Percentiles rank a stretch among this genome's conserved stretches.
These are phyloP conservation scores for Cheilosia soror DNA, from an alignment of 2,888 invertebrate genomes.

Conservation along the genomic window DNA sequence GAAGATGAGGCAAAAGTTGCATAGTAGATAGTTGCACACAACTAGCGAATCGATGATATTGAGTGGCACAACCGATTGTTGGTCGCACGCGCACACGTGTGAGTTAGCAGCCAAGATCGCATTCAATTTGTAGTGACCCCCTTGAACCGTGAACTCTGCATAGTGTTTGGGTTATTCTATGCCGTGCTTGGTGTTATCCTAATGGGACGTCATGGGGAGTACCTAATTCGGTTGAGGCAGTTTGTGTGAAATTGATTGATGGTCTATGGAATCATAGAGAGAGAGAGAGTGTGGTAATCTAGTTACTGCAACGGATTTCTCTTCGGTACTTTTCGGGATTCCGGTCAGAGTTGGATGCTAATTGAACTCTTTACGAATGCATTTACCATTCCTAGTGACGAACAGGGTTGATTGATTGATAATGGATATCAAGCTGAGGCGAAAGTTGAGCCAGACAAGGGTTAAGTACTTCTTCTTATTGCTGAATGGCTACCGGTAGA, in stretches of 20 bases:
- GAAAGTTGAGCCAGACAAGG: constrained; percentile 3
- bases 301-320: constrained; percentile 45
- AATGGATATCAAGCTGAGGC: not conserved
- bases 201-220: constrained; percentile 63
- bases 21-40: constrained; percentile 20
- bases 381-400: constrained; percentile 4
- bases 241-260: constrained; percentile 73
- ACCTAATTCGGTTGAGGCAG: constrained; percentile 58
- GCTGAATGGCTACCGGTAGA: not conserved
- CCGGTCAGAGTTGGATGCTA: constrained; percentile 59
- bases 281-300: constrained; percentile 6
- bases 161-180: constrained; percentile 54
- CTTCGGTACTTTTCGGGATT: constrained; percentile 53
- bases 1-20: constrained; percentile 11
- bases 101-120: constrained; percentile 23
- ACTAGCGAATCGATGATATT: constrained; percentile 65
- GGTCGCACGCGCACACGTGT: constrained; percentile 43
- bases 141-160: constrained; percentile 63
- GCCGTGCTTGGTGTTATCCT: constrained; percentile 38
- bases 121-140: constrained; percentile 71
- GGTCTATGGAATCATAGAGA: constrained; percentile 11
- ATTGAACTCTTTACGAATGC: constrained; percentile 52
- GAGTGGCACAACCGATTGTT: constrained; percentile 37
- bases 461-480: not conserved
- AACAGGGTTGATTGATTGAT: constrained; percentile 49